Evolutionary conservation across 2,888 invertebrate genomes (phyloP).

Genomic region (Elmis aenea): DNA sequence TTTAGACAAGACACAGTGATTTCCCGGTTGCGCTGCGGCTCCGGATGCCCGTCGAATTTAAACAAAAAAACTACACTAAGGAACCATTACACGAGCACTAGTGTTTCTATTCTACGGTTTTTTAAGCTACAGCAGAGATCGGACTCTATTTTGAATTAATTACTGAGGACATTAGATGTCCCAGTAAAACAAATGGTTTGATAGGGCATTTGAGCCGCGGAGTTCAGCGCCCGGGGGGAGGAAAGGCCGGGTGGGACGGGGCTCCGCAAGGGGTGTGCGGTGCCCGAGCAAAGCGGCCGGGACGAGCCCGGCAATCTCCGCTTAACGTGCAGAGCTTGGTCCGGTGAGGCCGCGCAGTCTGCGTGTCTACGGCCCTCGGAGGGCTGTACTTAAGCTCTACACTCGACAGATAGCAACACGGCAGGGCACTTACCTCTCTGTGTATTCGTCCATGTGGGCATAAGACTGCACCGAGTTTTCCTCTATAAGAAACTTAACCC

Average conservation of each 20-base stretch:
- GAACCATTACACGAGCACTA: slow-evolving; percentile 10
- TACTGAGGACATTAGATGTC: slow-evolving; percentile 1
- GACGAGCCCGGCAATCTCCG: slow-evolving; percentile 34
- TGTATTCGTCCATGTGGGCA: slow-evolving; percentile 95
- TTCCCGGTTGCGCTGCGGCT: slow-evolving; percentile 48
- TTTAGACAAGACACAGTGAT: slow-evolving; percentile 83
- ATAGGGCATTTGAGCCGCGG: slow-evolving; percentile 15
- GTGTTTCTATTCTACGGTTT: slow-evolving; percentile 9
- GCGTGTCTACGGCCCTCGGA: slow-evolving; percentile 30
- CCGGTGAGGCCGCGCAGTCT: slow-evolving; percentile 37
- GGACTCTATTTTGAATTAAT: not conserved
- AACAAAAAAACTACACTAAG: slow-evolving; percentile 4
- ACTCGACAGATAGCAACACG: slow-evolving; percentile 23
- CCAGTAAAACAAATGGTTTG: slow-evolving; percentile 3
- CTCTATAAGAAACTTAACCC: slow-evolving; percentile 96
- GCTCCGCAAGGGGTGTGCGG: slow-evolving; percentile 44
- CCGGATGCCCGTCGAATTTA: slow-evolving; percentile 12
- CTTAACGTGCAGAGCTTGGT: slow-evolving; percentile 40
- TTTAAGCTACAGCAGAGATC: slow-evolving; percentile 3
- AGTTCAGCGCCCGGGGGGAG: slow-evolving; percentile 29
- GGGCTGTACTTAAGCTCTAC: slow-evolving; percentile 31
- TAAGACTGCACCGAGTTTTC: slow-evolving; percentile 98
- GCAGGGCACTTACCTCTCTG: slow-evolving; percentile 82
- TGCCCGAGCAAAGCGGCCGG: slow-evolving; percentile 43
- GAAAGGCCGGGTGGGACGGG: slow-evolving; percentile 30